Conservation (phyloP, 2,797 vertebrate species). For the Melanotaenia boesemani region DNA sequence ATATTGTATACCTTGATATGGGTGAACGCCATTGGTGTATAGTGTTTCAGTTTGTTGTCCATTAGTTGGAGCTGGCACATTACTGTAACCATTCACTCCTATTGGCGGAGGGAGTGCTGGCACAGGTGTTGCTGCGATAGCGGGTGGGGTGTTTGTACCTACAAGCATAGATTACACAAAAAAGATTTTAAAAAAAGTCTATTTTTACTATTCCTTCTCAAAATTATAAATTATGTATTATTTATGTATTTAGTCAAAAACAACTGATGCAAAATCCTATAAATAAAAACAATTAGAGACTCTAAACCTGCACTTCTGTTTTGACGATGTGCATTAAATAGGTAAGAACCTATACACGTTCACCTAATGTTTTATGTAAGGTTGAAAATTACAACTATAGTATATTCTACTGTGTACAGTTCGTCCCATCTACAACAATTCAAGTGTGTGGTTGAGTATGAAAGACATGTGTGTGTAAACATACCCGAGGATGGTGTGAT, state of each 20-base stretch:
- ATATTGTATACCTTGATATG: constrained; percentile 88
- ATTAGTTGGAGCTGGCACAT: constrained; percentile 84
- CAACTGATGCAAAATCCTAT: neutral
- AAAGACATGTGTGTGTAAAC: constrained; percentile 11
- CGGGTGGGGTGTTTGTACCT: constrained; percentile 94
- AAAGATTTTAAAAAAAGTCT: neutral
- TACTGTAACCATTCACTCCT: constrained; percentile 92
- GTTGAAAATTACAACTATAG: constrained; percentile 6
- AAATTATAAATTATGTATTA: neutral
- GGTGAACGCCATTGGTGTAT: constrained; percentile 91
- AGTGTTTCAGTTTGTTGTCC: constrained; percentile 91
- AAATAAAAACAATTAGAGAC: neutral
- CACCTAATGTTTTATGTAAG: neutral
- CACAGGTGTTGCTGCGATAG: constrained; percentile 90
- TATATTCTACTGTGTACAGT: neutral
- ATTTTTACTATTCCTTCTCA: constrained; percentile 5
- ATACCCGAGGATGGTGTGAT: constrained; percentile 85
- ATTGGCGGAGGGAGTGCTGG: constrained; percentile 88
- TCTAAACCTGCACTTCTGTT: constrained; percentile 9
- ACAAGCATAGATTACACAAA: constrained; percentile 22
- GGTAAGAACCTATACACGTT: neutral
- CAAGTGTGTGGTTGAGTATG: constrained; percentile 21
- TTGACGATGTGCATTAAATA: neutral
- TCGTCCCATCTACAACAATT: neutral
- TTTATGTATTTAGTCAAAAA: neutral